A percentile compares a stretch with the other conserved stretches of the same genome.
Conservation (phyloP, 2,797 vertebrate species). For the Selene dorsalis region DNA sequence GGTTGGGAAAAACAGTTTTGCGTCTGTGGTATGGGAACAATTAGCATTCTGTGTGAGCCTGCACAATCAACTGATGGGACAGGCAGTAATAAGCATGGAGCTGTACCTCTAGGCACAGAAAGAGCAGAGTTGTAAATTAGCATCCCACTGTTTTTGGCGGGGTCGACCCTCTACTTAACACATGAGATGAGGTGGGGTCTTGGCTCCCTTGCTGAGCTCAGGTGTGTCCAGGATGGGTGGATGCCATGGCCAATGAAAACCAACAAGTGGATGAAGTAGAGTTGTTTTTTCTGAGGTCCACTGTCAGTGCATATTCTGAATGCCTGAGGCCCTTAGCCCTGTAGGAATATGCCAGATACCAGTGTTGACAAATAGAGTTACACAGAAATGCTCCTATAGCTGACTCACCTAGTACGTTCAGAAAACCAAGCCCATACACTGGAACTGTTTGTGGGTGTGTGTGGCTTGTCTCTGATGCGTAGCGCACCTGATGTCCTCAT, state of each 20-base stretch:
- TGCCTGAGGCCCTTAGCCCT: background rate
- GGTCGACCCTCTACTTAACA: slow-evolving; percentile 32
- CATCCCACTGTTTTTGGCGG: slow-evolving; percentile 56
- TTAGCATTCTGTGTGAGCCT: background rate
- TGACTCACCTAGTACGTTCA: too few relatives aligned
- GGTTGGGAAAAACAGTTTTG: too few relatives aligned
- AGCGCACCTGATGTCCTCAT: too few relatives aligned
- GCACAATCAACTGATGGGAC: background rate
- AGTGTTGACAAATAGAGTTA: too few relatives aligned
- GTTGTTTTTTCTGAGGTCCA: background rate
- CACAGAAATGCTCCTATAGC: too few relatives aligned
- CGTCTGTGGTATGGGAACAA: too few relatives aligned
- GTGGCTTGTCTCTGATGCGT: too few relatives aligned
- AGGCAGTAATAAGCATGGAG: slow-evolving; percentile 25
- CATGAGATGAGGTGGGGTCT: slow-evolving; percentile 38
- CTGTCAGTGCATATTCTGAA: background rate
- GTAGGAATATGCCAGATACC: background rate
- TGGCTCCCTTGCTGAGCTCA: slow-evolving; percentile 54
- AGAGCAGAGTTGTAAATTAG: slow-evolving; percentile 48
- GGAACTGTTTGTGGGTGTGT: too few relatives aligned
- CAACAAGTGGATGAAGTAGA: background rate
- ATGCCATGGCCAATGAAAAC: background rate
- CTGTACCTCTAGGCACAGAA: slow-evolving; percentile 41
- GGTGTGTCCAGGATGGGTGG: slow-evolving; percentile 53
- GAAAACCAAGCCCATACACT: too few relatives aligned